Evolutionary conservation across 2,797 vertebrate species (phyloP), one percentile per base, ranked within the genome.

Genomic region (Philypnodon macrostomus): DNA sequence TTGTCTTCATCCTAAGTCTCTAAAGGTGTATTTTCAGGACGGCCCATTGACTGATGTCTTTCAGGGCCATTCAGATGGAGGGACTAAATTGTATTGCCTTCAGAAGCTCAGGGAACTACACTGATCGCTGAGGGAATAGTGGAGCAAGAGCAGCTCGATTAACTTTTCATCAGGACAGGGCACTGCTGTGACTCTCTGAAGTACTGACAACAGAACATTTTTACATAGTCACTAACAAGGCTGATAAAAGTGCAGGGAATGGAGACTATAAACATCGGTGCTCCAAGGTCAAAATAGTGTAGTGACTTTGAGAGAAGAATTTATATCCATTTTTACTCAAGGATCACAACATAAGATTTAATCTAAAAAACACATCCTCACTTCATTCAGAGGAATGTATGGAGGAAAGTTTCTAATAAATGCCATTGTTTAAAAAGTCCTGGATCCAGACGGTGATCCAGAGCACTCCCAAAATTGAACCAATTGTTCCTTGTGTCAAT

Each of bases 1-100:
- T 65, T 49, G 33, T 58, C 36, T 26, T 70, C 53, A 54, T 72
- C 58, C 59, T 49, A 61, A 36, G 26, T 37, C 39, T 55, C 31
- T 14, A 49, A 39, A 50, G 52, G 47, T 17, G 63, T 42, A 62
- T 58, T 64, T 48, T 58, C 9, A 40, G 32, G 12, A 2, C 5
- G 1, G 10, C 29, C 38, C 0, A 21, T n/a, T 36, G 49, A 70
- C 23, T 47, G 46, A 24, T 30, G 40, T 38, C 29, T 52, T 70
- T 57, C 5, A 2, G 7, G 34, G 19, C n/a, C 35, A 35, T 60
- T 68, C 39, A 59, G 56, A 68, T 1, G 1, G 13, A 3, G 3
- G 1, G 45, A 31, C n/a, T 55, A 35, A 36, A 47, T 15, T 10
- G 21, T 6, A 1, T 1, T 35, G 31, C 15, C 42, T 10, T 27